Conservation (phyloP, 2,113 vertebrate genomes). For the Colinus virginianus region DNA sequence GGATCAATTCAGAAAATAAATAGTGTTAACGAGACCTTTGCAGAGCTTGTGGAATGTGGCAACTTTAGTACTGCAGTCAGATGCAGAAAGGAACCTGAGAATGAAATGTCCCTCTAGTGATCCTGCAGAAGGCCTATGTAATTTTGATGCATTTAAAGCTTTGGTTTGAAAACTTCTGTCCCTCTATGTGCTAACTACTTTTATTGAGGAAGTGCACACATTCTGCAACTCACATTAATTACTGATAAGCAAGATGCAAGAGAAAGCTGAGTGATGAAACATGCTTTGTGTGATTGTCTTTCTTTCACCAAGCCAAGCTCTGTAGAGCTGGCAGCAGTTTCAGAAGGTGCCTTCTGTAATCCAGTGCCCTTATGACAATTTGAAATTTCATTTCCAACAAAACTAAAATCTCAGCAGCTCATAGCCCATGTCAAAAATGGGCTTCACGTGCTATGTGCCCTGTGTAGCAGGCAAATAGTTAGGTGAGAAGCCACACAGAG, state of each 20-base stretch:
- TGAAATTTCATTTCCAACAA: neutral
- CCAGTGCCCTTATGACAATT: neutral
- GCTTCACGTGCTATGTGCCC: rapidly evolving
- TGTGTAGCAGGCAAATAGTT: neutral
- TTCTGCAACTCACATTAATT: slow-evolving; percentile 39
- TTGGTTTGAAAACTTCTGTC: slow-evolving; percentile 39
- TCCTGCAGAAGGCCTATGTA: neutral
- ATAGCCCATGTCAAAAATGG: neutral
- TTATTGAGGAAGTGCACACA: slow-evolving; percentile 1
- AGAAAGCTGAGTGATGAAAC: neutral
- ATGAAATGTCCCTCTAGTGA: neutral
- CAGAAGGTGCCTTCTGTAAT: neutral
- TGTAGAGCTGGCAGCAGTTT: slow-evolving; percentile 15
- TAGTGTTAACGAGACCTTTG: neutral
- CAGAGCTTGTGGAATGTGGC: neutral
- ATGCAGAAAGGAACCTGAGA: neutral
- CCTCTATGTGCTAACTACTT: slow-evolving; percentile 8
- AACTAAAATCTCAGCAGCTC: neutral
- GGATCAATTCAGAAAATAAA: neutral
- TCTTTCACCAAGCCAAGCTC: neutral
- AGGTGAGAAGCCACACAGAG: neutral
- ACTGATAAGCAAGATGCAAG: slow-evolving; percentile 22
- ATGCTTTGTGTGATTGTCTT: neutral
- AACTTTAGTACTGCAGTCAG: neutral
- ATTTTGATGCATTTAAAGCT: slow-evolving; percentile 17